Base-by-base conservation (phyloP, 2,797 vertebrate species). In the Sparidentex hasta region DNA sequence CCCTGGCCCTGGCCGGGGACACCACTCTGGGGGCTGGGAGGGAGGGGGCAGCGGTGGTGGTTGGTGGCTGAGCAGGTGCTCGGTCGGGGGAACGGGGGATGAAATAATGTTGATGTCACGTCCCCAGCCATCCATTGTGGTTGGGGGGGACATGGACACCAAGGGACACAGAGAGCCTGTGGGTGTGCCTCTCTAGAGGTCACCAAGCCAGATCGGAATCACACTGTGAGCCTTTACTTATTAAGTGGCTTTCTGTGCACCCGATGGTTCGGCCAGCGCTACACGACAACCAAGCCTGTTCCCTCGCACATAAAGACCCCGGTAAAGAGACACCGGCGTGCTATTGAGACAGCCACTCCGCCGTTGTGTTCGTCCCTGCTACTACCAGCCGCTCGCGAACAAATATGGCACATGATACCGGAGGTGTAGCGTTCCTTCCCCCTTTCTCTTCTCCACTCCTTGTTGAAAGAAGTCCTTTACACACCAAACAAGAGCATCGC, bases 371-470 rank as follows among this genome's bases (percentile, higher is more conserved):
- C 54, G 78, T 71, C 74, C 64, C 76, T 63, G 83, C 84, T n/a
- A 51, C 71, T 54, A 84, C 78, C 84, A 86, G 84, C 82, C 85
- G 44, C 87, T 12, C 7, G 84, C 55, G 84, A 90, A 92, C 91
- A 92, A 93, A 91, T 84, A 91, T 81, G 83, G 88, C 90, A 85
- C 88, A 90, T 88, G 91, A 94, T 91, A 92, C 89, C 85, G 86
- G 87, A 91, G 91, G 93, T 90, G 90, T 90, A 83, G 87, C 77
- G 50, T 90, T 92, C 84, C 87, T 88, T 87, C 85, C 82, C 87
- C 74, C 74, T 27, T 72, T 83, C 76, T 38, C 68, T 80, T 80
- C 85, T 74, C 87, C 86, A 21, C 75, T 82, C 27, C 83, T 73
- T 44, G 76, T 81, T 90, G 88, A 92, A 91, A 87, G 88, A 89